A percentile compares a stretch with the other conserved stretches of the same genome.
phyloP scores from a whole-genome alignment of 2,797 vertebrate species.

The Gadopsis bispinosus region DNA sequence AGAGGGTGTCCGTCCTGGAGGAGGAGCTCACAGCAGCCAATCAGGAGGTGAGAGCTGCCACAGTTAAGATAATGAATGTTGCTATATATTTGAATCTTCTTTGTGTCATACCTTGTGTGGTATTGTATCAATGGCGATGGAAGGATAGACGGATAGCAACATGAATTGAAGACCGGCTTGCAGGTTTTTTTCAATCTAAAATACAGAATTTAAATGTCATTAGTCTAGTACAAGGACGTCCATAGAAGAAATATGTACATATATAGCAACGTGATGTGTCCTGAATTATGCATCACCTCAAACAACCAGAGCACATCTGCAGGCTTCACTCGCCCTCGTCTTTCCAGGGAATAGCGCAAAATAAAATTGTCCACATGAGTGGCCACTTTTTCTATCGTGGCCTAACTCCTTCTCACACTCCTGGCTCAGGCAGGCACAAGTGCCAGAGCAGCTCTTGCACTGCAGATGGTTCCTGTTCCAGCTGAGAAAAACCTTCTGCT shows the following conservation, averaged over 20 bases:
- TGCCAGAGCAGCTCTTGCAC: constrained; percentile 18
- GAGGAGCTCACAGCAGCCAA: constrained; percentile 98
- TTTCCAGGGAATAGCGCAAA: constrained; percentile 5
- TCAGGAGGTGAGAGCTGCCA: constrained; percentile 91
- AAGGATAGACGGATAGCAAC: not conserved
- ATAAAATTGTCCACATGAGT: not conserved
- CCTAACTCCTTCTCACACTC: constrained; percentile 16
- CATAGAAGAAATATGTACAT: too few relatives aligned
- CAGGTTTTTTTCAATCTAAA: not conserved
- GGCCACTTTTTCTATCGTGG: constrained; percentile 5
- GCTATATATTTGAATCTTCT: not conserved
- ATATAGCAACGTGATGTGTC: not conserved
- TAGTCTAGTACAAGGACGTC: too few relatives aligned
- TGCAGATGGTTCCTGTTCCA: constrained; percentile 63
- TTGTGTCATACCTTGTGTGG: not conserved
- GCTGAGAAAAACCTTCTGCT: constrained; percentile 47
- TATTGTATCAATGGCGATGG: not conserved
- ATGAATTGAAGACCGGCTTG: not conserved
- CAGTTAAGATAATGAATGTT: not conserved
- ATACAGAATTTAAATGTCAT: not conserved
- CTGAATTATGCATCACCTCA: constrained; percentile 29
- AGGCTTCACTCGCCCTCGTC: constrained; percentile 22
- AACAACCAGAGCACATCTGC: constrained; percentile 18
- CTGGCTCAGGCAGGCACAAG: constrained; percentile 5
- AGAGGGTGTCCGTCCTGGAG: constrained; percentile 98